Percentiles rank a stretch among this genome's conserved stretches.
Conservation (phyloP, 2,113 vertebrate genomes). For the Sapajus apella region DNA sequence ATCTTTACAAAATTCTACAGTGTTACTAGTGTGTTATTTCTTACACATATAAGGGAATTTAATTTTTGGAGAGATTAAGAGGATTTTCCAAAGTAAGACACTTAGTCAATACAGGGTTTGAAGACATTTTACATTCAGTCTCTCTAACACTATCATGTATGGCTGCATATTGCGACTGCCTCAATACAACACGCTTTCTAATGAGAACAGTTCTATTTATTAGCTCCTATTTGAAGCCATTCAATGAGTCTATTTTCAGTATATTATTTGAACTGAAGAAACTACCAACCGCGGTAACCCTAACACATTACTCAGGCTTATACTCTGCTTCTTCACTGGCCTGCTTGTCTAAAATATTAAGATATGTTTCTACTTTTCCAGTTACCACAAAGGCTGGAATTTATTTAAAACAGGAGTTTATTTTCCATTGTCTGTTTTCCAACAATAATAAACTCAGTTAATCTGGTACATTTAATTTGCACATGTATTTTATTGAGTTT, state of each 20-base stretch:
- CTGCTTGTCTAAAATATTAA: background rate
- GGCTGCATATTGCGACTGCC: background rate
- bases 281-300: accelerated
- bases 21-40: background rate
- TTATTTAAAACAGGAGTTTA: background rate
- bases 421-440: background rate
- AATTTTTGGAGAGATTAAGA: background rate
- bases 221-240: background rate
- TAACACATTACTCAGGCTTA: background rate
- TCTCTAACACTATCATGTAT: background rate
- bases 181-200: background rate
- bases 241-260: background rate
- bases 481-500: background rate
- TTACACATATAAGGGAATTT: background rate
- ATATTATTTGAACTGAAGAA: background rate
- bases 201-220: background rate
- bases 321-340: background rate
- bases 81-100: background rate
- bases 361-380: background rate
- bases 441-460: background rate
- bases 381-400: background rate
- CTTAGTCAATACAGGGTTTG: background rate
- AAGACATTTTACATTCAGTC: background rate
- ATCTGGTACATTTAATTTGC: background rate
- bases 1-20: background rate